Conservation (phyloP, 2,797 vertebrate species). For the Fundulus diaphanus region DNA sequence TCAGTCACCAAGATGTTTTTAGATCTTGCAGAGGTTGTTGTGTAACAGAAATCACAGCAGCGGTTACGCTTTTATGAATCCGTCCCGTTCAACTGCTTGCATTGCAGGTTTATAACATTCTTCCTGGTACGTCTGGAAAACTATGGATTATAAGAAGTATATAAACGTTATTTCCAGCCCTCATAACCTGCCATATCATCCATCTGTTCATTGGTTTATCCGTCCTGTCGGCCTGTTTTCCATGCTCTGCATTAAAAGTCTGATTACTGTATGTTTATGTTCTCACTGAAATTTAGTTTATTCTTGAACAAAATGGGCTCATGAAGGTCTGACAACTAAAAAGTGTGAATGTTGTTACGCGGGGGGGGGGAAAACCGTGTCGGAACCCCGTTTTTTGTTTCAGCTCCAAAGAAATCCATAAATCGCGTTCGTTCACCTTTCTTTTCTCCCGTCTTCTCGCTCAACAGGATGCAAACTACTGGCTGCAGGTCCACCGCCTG, state of each 20-base stretch:
- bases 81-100: neutral
- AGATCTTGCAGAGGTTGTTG: neutral
- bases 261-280: too few species aligned
- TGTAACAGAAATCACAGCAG: neutral
- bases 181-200: neutral
- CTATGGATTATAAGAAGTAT: neutral
- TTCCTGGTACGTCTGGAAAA: neutral
- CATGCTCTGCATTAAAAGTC: too few species aligned
- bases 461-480: conserved; percentile 82
- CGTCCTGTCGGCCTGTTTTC: too few species aligned
- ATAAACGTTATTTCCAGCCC: neutral
- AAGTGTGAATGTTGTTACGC: too few species aligned
- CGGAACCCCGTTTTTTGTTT: too few species aligned
- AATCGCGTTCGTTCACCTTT: neutral
- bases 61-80: neutral
- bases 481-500: conserved; percentile 94
- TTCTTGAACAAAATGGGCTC: too few species aligned
- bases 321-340: too few species aligned
- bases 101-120: neutral
- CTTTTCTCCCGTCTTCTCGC: neutral
- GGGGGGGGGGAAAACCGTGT: too few species aligned
- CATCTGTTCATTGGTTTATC: too few species aligned
- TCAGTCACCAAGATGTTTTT: neutral
- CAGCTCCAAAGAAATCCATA: neutral
- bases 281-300: too few species aligned